These are phyloP conservation scores for Zygothrica quintamaculata DNA, from an alignment of 2,888 invertebrate genomes.

Conservation along the genomic window DNA sequence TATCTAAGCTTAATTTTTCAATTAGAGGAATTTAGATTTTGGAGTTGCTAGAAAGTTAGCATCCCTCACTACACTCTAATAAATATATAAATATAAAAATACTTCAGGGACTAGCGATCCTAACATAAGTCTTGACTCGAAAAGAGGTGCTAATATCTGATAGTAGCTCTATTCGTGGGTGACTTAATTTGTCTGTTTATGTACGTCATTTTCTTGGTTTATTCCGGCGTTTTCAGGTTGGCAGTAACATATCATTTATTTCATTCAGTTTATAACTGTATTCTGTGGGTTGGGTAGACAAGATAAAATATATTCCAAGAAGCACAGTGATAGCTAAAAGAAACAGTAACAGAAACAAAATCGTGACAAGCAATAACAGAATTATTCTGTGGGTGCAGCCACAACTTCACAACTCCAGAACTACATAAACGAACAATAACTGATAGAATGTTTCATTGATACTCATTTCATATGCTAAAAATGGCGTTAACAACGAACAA, in stretches of 20 bases:
- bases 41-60: too few relatives aligned
- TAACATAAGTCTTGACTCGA: too few relatives aligned
- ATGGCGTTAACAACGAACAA: constrained; percentile 31
- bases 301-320: constrained; percentile 54
- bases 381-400: constrained; percentile 50
- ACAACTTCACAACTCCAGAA: background rate
- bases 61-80: too few relatives aligned
- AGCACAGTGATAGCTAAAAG: constrained; percentile 33
- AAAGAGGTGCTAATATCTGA: too few relatives aligned
- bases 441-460: constrained; percentile 6
- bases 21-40: too few relatives aligned
- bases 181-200: background rate
- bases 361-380: constrained; percentile 57
- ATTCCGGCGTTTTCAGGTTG: constrained; percentile 14
- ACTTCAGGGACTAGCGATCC: too few relatives aligned
- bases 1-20: too few relatives aligned
- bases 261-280: constrained; percentile 39
- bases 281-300: constrained; percentile 21
- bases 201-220: constrained; percentile 43
- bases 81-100: too few relatives aligned
- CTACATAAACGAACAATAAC: background rate
- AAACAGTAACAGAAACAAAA: constrained; percentile 40
- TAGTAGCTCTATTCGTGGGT: too few relatives aligned
- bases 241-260: constrained; percentile 59
- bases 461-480: constrained; percentile 52